Percentiles rank a stretch among this genome's conserved stretches.
Conservation (phyloP, 2,113 vertebrate species). For the Xyliphius kryptos region DNA sequence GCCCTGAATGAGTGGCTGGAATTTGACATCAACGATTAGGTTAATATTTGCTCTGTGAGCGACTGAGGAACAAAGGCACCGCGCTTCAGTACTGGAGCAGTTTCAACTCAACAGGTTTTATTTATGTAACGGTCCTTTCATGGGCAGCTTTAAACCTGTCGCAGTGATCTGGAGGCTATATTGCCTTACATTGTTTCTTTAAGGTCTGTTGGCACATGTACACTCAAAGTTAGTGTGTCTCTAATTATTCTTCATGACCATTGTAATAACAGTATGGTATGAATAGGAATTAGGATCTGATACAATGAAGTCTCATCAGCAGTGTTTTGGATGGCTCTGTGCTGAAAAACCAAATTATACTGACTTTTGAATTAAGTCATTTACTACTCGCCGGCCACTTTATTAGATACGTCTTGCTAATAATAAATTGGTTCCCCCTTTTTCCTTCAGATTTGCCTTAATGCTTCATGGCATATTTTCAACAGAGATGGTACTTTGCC, state of each 20-base stretch:
- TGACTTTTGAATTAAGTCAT: neutral
- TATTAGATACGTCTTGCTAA: too few relatives aligned
- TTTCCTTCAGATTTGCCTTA: too few relatives aligned
- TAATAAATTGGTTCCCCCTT: too few relatives aligned
- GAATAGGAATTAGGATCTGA: neutral
- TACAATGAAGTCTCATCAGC: neutral
- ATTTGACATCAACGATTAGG: slow-evolving; percentile 1
- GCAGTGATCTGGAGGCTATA: slow-evolving; percentile 9
- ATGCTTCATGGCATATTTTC: too few relatives aligned
- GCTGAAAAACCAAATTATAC: neutral
- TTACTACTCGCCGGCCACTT: too few relatives aligned
- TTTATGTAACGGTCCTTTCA: too few relatives aligned
- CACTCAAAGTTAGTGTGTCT: neutral
- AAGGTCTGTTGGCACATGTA: neutral
- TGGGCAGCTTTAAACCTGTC: slow-evolving; percentile 15
- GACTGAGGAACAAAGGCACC: slow-evolving; percentile 46
- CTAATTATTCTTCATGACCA: neutral
- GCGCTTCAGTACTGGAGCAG: slow-evolving; percentile 49
- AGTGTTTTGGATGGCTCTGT: neutral
- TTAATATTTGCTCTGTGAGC: slow-evolving; percentile 69
- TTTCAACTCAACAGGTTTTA: too few relatives aligned
- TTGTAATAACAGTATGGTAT: neutral
- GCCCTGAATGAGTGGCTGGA: slow-evolving; percentile 73
- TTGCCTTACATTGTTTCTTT: neutral
- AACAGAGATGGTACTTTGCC: too few relatives aligned